Conservation (phyloP, 2,113 vertebrate species). For the Silurus glanis region DNA sequence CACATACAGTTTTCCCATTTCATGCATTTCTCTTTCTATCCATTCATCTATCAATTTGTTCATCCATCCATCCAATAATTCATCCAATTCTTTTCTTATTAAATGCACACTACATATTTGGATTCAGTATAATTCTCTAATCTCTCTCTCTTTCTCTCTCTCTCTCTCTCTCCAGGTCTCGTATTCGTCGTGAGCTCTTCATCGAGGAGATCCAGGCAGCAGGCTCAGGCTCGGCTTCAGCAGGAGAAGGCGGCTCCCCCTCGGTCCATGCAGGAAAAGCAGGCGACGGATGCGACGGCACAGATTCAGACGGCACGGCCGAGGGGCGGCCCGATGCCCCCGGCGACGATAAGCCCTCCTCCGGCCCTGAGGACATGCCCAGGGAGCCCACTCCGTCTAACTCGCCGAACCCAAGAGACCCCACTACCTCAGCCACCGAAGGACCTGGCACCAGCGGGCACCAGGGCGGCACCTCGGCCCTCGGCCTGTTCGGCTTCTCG, state of each 20-base stretch:
- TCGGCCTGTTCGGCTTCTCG: constrained; percentile 86
- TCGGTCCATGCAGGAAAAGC: constrained; percentile 77
- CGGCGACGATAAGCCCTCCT: constrained; percentile 24
- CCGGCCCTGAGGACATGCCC: constrained; percentile 75
- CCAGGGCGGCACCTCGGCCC: constrained; percentile 60
- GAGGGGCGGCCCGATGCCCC: constrained; percentile 44
- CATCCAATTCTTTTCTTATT: background rate
- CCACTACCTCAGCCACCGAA: constrained; percentile 72
- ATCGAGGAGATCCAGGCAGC: constrained; percentile 98
- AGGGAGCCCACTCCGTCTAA: constrained; percentile 29
- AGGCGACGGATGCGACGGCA: constrained; percentile 95
- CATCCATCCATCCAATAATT: too few species aligned
- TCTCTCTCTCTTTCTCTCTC: background rate
- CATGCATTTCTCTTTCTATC: background rate
- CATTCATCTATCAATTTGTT: background rate
- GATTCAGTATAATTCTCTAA: background rate
- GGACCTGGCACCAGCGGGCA: constrained; percentile 87
- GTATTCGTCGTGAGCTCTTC: constrained; percentile 96
- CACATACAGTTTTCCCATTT: background rate
- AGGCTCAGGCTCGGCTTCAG: constrained; percentile 62
- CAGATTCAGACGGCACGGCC: constrained; percentile 81
- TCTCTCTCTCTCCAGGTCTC: constrained; percentile 78
- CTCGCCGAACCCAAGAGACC: constrained; percentile 29
- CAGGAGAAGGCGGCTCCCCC: constrained; percentile 85
- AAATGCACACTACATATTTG: background rate